Evolutionary conservation across 1,140 invertebrate species (phyloP), one percentile per base, ranked within the genome.

Genomic region (Micrasema longulum): DNA sequence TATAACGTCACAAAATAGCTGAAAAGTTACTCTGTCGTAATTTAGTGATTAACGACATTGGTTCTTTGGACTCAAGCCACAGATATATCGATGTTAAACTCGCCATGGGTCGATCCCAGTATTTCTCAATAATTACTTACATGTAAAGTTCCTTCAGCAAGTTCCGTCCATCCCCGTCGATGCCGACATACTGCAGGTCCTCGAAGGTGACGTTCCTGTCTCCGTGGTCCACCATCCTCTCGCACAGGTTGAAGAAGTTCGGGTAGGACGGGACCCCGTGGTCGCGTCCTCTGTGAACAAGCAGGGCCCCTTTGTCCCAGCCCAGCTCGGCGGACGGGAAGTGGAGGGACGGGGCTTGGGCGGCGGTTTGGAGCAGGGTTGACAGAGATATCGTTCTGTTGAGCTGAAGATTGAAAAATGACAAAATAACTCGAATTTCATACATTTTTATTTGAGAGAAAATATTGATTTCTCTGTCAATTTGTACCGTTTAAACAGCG

Each of bases 221-320:
- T n/a, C 83, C 16, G 77, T 77, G 72, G 76, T 82, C 50, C 78
- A 84, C 80, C 77, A 81, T 69, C 74, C 84, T 57, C 64, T 87
- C 90, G 80, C 97, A 98, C 36, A 91, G 83, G 23, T 89, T 82
- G 10, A 95, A 72, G 74, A 91, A 94, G 23, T 91, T 85, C 0
- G 91, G 85, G 79, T 99, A 99, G 1, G 93, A 88, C 0, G 95
- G 90, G 22, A 99, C 83, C 0, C 96, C 97, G 79, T 99, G 96
- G 82, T 99, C 97, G 48, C 97, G 86, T 0, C 92, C 94, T 78
- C 91, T 80, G 64, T 91, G 90, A 12, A 91, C 80, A 62, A 88
- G 80, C 74, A 89, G 73, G 66, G 87, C 79, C 78, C 83, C 74
- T 76, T 86, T 85, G 78, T 89, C 83, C 87, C 87, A 87, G 77